Evolutionary conservation across 2,888 invertebrate genomes (phyloP), one percentile per base, ranked within the genome.

Genomic region (Glomeris marginata): DNA sequence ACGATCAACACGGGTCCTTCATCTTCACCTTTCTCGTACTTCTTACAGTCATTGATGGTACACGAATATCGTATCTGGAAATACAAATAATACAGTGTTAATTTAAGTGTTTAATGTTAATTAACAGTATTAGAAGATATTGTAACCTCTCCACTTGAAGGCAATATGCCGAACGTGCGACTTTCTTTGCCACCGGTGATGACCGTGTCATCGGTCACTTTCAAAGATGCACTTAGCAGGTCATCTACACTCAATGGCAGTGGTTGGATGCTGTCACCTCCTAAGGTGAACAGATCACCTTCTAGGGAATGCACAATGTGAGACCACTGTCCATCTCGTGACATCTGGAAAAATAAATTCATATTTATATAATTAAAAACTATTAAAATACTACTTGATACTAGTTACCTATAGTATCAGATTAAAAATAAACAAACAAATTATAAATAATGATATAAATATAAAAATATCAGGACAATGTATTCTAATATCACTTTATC

Each of bases 281-380:
- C 86, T 65, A 91, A 84, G 66, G 86, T 85, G 70, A 91, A 97
- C 45, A 97, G 73, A 2, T 81, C 80, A 1, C 97, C 97, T 61
- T 81, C 84, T 10, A 97, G 71, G 0, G 95, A 91, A 1, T 95
- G 97, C 61, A 97, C 90, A 63, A 95, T 75, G 44, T 87, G 76
- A 16, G 88, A 78, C 77, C 80, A 82, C 64, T 86, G 81, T 1
- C 87, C 90, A 63, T 84, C 81, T 50, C 82, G 81, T 36, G 81
- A 81, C 40, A 88, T 67, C 83, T 84, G 62, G 42, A 52, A 48
- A 18, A 34, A 34, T 41, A 2, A 20, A 18, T 15, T 42, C 10
- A 13, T 33, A 10, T 11, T n/a, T 13, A 35, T 11, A 44, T 44
- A 10, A 13, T 44, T 34, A 44, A 10, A 33, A 44, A 35, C n/a